phyloP scores from a whole-genome alignment of 2,888 invertebrate genomes.

The Lomographa bimaculata region DNA sequence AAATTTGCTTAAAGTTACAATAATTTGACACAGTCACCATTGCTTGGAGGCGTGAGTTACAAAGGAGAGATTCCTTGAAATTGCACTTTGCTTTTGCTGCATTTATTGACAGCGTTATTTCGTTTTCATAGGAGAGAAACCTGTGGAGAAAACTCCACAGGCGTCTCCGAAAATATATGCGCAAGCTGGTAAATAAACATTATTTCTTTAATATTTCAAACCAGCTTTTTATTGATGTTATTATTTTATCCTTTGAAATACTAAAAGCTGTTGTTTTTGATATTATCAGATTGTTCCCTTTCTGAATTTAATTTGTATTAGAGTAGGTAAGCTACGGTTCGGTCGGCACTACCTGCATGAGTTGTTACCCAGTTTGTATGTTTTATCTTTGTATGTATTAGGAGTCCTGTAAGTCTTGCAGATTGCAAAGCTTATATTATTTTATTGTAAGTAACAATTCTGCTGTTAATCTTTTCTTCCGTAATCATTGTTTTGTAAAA shows the following conservation, averaged over 20 bases:
- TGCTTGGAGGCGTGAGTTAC: constrained; percentile 17
- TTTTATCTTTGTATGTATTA: not conserved
- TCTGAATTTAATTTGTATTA: too few species aligned
- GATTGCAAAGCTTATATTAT: too few species aligned
- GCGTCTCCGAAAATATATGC: constrained; percentile 19
- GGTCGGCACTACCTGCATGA: constrained; percentile 6
- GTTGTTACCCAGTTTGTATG: not conserved
- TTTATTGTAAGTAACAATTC: not conserved
- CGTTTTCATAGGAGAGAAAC: constrained; percentile 20
- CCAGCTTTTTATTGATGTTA: constrained; percentile 9
- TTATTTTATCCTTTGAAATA: constrained; percentile 9
- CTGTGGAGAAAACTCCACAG: constrained; percentile 22
- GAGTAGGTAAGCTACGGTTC: not conserved
- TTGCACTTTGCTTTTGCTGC: constrained; percentile 13
- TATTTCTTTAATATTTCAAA: constrained; percentile 6
- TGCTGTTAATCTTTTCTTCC: too few species aligned
- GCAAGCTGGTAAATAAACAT: constrained; percentile 14
- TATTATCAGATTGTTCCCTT: too few species aligned
- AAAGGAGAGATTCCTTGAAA: not conserved
- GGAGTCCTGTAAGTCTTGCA: not conserved
- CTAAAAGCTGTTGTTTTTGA: too few species aligned
- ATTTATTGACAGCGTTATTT: constrained; percentile 13
- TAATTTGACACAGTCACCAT: not conserved
- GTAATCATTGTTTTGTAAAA: too few species aligned
- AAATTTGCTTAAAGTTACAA: constrained; percentile 8